Evolutionary conservation across 2,888 invertebrate species (phyloP).

Genomic region (Tuta absoluta): DNA sequence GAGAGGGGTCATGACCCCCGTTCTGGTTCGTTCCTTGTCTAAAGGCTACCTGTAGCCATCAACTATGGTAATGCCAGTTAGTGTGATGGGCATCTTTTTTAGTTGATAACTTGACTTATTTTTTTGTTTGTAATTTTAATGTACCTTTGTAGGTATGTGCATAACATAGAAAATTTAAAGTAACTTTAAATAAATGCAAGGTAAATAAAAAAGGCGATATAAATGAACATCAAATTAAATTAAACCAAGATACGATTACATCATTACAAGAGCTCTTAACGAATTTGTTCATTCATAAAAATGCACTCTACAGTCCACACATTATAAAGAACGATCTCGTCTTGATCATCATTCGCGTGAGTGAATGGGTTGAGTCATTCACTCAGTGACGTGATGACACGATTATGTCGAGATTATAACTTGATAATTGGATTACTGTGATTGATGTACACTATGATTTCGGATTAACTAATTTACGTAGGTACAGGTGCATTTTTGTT

Average conservation of each 20-base stretch:
- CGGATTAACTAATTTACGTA: not conserved
- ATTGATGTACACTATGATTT: slow-evolving; percentile 36
- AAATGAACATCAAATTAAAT: not conserved
- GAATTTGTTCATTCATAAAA: slow-evolving; percentile 8
- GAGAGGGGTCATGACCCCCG: too few relatives aligned
- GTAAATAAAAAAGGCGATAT: not conserved
- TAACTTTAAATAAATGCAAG: too few relatives aligned
- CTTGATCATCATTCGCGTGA: slow-evolving; percentile 42
- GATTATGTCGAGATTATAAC: slow-evolving; percentile 40
- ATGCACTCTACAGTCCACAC: slow-evolving; percentile 12
- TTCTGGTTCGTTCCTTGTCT: too few relatives aligned
- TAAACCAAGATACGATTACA: not conserved
- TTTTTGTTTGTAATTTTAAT: too few relatives aligned
- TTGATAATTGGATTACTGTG: slow-evolving; percentile 31
- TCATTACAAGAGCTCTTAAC: slow-evolving; percentile 7
- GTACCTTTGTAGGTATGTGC: too few relatives aligned
- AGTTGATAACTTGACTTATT: too few relatives aligned
- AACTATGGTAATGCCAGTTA: too few relatives aligned
- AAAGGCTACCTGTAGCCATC: too few relatives aligned
- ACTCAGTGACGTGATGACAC: slow-evolving; percentile 35
- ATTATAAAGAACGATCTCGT: slow-evolving; percentile 40
- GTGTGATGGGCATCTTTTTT: too few relatives aligned
- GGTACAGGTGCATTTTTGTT: not conserved
- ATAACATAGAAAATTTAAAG: too few relatives aligned
- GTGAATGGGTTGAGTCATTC: slow-evolving; percentile 33